Percentiles rank a stretch among this genome's conserved stretches.
Evolutionary conservation across 2,113 vertebrate genomes (phyloP).

Genomic region (Cynocephalus volans): DNA sequence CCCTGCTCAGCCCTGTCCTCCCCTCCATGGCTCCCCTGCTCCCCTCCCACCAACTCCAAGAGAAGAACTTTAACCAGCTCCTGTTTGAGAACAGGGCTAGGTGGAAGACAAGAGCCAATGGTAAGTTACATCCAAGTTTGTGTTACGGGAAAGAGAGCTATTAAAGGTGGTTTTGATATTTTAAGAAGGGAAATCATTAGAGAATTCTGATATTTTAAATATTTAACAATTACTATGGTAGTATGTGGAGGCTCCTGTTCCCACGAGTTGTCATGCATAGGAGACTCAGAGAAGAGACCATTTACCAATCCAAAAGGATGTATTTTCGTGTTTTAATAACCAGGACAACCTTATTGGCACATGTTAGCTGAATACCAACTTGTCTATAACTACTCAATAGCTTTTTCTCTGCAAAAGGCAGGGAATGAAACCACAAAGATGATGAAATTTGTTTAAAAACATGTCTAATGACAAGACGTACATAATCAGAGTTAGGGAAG

Average conservation of each 20-base stretch:
- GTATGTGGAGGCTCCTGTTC: not conserved
- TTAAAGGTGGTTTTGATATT: not conserved
- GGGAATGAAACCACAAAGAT: not conserved
- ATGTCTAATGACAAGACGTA: constrained; percentile 11
- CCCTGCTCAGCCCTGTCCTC: not conserved
- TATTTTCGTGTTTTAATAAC: not conserved
- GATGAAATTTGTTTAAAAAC: constrained; percentile 41
- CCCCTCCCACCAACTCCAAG: not conserved
- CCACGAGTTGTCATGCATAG: not conserved
- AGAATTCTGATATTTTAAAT: constrained; percentile 11
- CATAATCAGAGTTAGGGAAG: constrained; percentile 28
- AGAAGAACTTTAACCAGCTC: not conserved
- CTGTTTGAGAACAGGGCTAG: not conserved
- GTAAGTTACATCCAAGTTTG: not conserved
- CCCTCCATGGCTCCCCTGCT: rapidly evolving
- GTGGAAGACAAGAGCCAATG: not conserved
- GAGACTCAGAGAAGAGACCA: not conserved
- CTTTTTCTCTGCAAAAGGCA: not conserved
- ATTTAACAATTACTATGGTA: not conserved
- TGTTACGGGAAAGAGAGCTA: not conserved
- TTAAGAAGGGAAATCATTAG: not conserved
- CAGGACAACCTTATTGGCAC: not conserved
- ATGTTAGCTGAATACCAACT: not conserved
- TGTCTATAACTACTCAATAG: not conserved
- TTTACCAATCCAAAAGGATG: not conserved